Base-by-base conservation (phyloP, 2,797 vertebrate genomes). In the Fringilla coelebs region DNA sequence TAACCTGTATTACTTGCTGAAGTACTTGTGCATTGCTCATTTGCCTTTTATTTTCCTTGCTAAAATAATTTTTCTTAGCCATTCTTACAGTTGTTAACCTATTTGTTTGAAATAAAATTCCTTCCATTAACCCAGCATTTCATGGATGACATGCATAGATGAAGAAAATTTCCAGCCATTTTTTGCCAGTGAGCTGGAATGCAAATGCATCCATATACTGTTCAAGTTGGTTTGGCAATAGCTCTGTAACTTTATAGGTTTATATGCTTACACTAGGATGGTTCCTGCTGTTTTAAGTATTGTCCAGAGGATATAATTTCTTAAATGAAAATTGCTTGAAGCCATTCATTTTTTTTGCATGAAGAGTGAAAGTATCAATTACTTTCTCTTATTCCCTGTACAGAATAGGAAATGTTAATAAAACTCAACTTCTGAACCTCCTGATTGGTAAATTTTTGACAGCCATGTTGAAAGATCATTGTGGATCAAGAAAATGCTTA, bases 241-340 rank as follows among this genome's bases (percentile, higher is more conserved):
- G 36, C 38, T 51, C 46, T 93, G 76, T 73, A 85, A 91, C 73
- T 92, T 91, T 95, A 91, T 82, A 85, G 75, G 90, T 91, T 96
- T 95, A 88, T 96, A 60, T 76, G 81, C 75, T 94, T 96, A 87
- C 65, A 72, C 80, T 90, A 82, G 74, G 88, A 87, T 74, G 71
- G 73, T 78, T 91, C 91, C 90, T 90, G 94, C 94, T 95, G 93
- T 43, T 88, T 90, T 94, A 94, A 90, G 75, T 96, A 88, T 86
- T 95, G 68, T 95, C 82, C 86, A 65, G 90, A 89, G 87, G 45
- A 70, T 85, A 24, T 75, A 65, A 85, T 94, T 88, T 92, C 85
- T 85, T 88, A 95, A 89, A 82, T 71, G 48, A 92, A 89, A 76
- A 63, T 89, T 91, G 72, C 76, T 92, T 85, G 78, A 78, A 89